phyloP scores from a whole-genome alignment of 2,888 invertebrate species.

The Phasia obesa region DNA sequence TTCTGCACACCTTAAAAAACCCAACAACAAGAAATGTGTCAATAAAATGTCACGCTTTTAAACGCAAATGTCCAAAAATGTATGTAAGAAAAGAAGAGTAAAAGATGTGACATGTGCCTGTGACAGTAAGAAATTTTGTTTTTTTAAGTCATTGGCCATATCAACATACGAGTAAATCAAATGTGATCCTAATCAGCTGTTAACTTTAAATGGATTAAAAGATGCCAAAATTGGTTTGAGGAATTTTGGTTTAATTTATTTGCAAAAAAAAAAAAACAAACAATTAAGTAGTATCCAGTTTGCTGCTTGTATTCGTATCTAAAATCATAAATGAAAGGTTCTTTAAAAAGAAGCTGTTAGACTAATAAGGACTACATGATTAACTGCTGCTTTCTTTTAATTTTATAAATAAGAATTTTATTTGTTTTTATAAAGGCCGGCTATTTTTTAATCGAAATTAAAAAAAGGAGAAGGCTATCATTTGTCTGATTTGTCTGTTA shows the following conservation, averaged over 20 bases:
- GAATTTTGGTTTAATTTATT: not conserved
- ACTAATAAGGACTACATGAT: too few relatives aligned
- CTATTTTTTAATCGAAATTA: too few relatives aligned
- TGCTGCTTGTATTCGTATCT: too few relatives aligned
- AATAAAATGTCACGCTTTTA: conserved; percentile 67
- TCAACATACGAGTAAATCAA: conserved; percentile 47
- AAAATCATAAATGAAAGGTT: too few relatives aligned
- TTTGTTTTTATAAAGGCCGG: too few relatives aligned
- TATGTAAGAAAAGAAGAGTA: not conserved
- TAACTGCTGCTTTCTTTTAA: too few relatives aligned
- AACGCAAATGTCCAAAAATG: conserved; percentile 26
- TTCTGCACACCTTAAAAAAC: conserved; percentile 42
- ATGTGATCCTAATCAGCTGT: conserved; percentile 51
- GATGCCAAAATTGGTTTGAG: not conserved
- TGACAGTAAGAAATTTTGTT: conserved; percentile 32
- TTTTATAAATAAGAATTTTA: too few relatives aligned
- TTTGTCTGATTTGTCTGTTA: too few relatives aligned
- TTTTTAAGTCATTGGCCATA: conserved; percentile 54
- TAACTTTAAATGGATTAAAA: conserved; percentile 19
- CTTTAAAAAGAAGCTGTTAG: too few relatives aligned
- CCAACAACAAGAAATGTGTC: conserved; percentile 59
- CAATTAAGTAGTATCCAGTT: too few relatives aligned
- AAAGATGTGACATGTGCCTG: conserved; percentile 63
- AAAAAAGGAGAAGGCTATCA: too few relatives aligned
- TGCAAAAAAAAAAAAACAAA: too few relatives aligned